Base-by-base conservation (phyloP, 2,797 vertebrate genomes). In the Phoebastria nigripes region DNA sequence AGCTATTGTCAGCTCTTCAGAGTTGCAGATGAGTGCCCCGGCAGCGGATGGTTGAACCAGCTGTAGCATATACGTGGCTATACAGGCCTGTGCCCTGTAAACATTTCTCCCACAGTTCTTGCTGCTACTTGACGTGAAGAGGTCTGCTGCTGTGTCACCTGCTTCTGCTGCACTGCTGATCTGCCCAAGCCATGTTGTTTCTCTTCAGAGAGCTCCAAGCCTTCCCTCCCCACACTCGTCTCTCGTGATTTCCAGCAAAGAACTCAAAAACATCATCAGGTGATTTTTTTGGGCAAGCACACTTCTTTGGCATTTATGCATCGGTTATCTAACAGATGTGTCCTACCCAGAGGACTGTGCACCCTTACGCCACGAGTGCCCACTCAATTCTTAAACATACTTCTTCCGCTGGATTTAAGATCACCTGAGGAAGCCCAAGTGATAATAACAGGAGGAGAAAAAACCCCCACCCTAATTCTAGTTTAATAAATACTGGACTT, bases 321-420 rank as follows among this genome's bases (percentile, higher is more conserved):
- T 47, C 1, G 0, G 14, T 49, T 74, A 11, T 37, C 39, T 59
- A 16, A 39, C 0, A 1, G 41, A 24, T 19, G 39, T 42, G 70
- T 61, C 70, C 63, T 65, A 11, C 71, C 19, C 42, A 11, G 33
- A 26, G 26, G 22, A 41, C 21, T 8, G 28, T 35, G 42, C 61
- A 51, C 16, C 41, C 7, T 13, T 28, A 6, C 12, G 37, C 25
- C 22, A 16, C 0, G 1, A 52, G 46, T 8, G 6, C 44, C 56
- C 17, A 1, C 52, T n/a, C 14, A 8, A 3, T 69, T 79, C 62
- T 47, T 47, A 26, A 63, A 15, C 4, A 4, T 19, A 12, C 51
- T 31, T 35, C 25, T 81, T 28, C 47, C 1, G 0, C 4, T 59
- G 62, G 44, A 26, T 62, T 78, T 62, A 29, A 51, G 18, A 24